Evolutionary conservation across 2,888 invertebrate species (phyloP).

Genomic region (Baccha elongata): DNA sequence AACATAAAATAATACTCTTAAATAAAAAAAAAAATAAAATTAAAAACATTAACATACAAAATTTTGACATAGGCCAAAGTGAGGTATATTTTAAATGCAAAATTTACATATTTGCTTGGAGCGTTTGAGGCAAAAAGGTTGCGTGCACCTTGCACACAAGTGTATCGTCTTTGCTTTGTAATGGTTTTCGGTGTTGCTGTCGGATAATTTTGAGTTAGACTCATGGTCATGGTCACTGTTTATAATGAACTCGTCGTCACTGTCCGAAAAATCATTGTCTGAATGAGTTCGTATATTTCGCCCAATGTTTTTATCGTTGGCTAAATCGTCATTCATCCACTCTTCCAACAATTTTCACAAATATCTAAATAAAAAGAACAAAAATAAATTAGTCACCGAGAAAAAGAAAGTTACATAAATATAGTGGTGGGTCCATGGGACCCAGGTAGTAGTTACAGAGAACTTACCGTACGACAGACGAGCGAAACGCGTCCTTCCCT

Average conservation of each 20-base stretch:
- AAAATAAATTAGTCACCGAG: not conserved
- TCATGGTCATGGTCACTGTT: conserved; percentile 9
- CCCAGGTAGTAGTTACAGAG: not conserved
- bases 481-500: not conserved
- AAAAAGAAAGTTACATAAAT: conserved; percentile 12
- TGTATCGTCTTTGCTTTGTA: conserved; percentile 10
- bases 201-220: not conserved
- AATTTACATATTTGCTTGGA: not conserved
- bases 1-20: conserved; percentile 4
- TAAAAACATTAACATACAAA: conserved; percentile 4
- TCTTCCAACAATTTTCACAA: conserved; percentile 7
- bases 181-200: not conserved
- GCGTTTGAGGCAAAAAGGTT: not conserved
- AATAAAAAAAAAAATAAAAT: not conserved
- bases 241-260: not conserved
- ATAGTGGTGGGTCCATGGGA: not conserved
- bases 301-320: not conserved
- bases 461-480: not conserved
- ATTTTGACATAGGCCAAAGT: conserved; percentile 7
- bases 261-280: conserved; percentile 1
- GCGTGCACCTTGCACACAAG: not conserved
- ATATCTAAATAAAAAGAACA: not conserved
- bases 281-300: not conserved
- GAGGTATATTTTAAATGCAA: not conserved
- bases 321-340: not conserved